Evolutionary conservation across 2,888 invertebrate genomes (phyloP).

Genomic region (Gibbula magus): DNA sequence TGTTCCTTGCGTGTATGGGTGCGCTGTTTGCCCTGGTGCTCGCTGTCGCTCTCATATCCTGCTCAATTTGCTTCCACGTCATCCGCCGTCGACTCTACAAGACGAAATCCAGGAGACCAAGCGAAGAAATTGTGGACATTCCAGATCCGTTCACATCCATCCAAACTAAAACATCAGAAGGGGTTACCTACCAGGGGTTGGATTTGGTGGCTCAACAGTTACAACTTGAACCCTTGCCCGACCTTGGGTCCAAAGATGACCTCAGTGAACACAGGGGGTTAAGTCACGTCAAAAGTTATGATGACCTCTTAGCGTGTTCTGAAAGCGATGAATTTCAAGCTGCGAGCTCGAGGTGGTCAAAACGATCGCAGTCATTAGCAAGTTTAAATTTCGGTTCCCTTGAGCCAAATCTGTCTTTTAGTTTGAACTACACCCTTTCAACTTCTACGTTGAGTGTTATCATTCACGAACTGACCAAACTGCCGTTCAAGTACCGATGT

Average conservation of each 20-base stretch:
- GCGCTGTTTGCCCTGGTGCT: not conserved
- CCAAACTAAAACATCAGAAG: not conserved
- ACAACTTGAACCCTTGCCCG: not conserved
- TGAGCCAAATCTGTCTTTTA: slow-evolving; percentile 13
- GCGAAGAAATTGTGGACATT: not conserved
- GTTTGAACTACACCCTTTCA: slow-evolving; percentile 23
- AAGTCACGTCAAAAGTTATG: not conserved
- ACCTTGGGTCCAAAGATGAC: not conserved
- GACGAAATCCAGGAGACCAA: not conserved
- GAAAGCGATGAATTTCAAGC: not conserved
- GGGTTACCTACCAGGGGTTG: not conserved
- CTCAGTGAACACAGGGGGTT: not conserved
- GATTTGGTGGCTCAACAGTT: slow-evolving; percentile 2
- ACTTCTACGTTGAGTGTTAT: slow-evolving; percentile 30
- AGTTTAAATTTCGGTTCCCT: slow-evolving; percentile 13
- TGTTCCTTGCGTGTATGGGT: not conserved
- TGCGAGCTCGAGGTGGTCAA: not conserved
- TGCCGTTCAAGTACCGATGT: slow-evolving; percentile 16
- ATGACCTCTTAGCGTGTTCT: not conserved
- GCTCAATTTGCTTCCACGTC: not conserved
- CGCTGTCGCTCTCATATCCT: not conserved
- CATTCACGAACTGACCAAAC: slow-evolving; percentile 21
- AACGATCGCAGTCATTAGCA: slow-evolving; percentile 16
- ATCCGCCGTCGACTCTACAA: not conserved
- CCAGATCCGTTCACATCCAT: not conserved